Percentiles rank a stretch among this genome's conserved stretches.
phyloP scores from a whole-genome alignment of 2,797 vertebrate species.

The Arctocebus calabarensis region DNA sequence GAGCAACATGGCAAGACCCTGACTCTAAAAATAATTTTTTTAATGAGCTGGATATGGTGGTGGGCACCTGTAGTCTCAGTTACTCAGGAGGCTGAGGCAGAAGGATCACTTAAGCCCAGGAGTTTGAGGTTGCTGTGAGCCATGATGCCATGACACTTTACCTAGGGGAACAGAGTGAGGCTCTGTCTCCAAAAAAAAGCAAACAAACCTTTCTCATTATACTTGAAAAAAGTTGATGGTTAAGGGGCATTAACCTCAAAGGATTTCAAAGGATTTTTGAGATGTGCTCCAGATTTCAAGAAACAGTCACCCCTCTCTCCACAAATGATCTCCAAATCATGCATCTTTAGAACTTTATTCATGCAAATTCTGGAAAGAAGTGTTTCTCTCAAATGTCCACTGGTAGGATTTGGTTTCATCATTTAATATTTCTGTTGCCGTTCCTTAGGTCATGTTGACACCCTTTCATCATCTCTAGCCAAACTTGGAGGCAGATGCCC shows the following conservation, averaged over 20 bases:
- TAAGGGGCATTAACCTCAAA: not conserved
- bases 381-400: not conserved
- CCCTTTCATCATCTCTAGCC: not conserved
- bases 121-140: not conserved
- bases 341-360: conserved; percentile 17
- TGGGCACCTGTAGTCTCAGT: not conserved
- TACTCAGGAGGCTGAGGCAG: not conserved
- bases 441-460: not conserved
- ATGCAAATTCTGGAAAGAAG: not conserved
- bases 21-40: not conserved
- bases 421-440: not conserved
- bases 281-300: conserved; percentile 12
- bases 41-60: not conserved
- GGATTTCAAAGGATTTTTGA: conserved; percentile 19
- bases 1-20: not conserved
- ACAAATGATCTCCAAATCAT: not conserved
- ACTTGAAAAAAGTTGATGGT: conserved; percentile 48
- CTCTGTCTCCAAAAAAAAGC: not conserved
- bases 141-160: not conserved
- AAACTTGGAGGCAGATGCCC: not conserved
- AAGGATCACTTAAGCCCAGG: not conserved
- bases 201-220: not conserved
- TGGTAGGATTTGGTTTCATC: not conserved
- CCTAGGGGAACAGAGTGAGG: not conserved
- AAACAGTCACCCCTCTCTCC: not conserved